Evolutionary conservation across 2,797 vertebrate species (phyloP), one percentile per base, ranked within the genome.

Genomic region (Microctenopoma stevenorrisi): DNA sequence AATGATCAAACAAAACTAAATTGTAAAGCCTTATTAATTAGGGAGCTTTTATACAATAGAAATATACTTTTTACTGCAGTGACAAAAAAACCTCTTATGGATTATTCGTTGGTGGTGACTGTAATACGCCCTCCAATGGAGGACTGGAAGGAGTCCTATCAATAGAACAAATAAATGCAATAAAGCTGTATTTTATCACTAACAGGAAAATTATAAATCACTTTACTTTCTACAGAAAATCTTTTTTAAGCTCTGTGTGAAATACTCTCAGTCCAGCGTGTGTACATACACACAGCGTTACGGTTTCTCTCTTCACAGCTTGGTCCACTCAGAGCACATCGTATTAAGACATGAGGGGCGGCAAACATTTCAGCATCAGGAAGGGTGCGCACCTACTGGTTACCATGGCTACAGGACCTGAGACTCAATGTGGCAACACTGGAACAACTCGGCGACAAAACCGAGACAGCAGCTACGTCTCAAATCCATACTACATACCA

Each of bases 71-170:
- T 76, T 49, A 55, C 68, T 14, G 50, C 58, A 75, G 70, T 28
- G 54, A 75, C 72, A 81, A 55, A 43, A 55, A 84, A 87, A 83
- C 81, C 79, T 56, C 80, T 75, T 81, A 84, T 82, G 42, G 83
- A 89, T 87, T 74, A 49, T 71, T 54, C 57, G 55, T 61, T 47
- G 49, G 58, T 12, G 48, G 48, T 67, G 76, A 79, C 72, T 64
- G 76, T 67, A 81, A 88, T 11, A 42, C 37, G 54, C 30, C 30
- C 57, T 71, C 53, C 52, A 30, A 63, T 55, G 74, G 79, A 78
- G 70, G 81, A 81, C 72, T 57, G 78, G 74, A 82, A 86, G 64
- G 68, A 60, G 35, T 5, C 14, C 70, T 18, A 80, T 71, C 49
- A 80, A 81, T 61, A 74, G 71, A 76, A 59, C 46, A 68, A 44